Evolutionary conservation across 2,888 invertebrate genomes (phyloP).

Genomic region (Yponomeuta evonymella): DNA sequence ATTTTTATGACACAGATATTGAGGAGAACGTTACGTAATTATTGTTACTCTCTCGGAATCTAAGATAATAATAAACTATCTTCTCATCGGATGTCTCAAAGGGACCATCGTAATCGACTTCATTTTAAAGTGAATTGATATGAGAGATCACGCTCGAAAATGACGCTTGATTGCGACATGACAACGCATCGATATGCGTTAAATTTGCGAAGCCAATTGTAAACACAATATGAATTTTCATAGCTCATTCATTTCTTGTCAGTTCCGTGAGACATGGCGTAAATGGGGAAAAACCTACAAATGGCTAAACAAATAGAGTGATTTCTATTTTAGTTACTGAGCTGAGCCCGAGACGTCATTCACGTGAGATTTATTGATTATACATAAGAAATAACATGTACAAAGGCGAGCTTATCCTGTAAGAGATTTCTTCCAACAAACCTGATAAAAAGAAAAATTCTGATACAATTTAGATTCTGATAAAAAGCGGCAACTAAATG

Average conservation of each 20-base stretch:
- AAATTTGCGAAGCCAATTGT: background rate
- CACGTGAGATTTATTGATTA: no score
- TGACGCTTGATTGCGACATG: background rate
- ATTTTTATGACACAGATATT: background rate
- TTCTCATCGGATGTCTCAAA: background rate
- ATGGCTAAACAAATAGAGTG: no score
- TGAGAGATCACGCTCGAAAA: background rate
- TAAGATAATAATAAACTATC: background rate
- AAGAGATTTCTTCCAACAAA: no score
- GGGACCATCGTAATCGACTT: background rate
- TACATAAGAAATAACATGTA: no score
- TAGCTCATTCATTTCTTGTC: background rate
- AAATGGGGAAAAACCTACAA: no score
- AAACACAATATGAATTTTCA: conserved; percentile 6
- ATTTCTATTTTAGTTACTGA: no score
- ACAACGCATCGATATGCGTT: background rate
- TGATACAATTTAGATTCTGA: no score
- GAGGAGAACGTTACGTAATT: background rate
- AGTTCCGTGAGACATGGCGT: background rate
- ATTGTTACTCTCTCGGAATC: background rate
- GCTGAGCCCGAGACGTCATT: no score
- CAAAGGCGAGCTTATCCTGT: no score
- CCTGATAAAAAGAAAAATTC: no score
- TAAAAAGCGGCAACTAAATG: no score
- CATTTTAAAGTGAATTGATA: background rate